A percentile compares a stretch with the other conserved stretches of the same genome.
Conservation (phyloP, 2,113 vertebrate species). For the Bothrops jararaca region DNA sequence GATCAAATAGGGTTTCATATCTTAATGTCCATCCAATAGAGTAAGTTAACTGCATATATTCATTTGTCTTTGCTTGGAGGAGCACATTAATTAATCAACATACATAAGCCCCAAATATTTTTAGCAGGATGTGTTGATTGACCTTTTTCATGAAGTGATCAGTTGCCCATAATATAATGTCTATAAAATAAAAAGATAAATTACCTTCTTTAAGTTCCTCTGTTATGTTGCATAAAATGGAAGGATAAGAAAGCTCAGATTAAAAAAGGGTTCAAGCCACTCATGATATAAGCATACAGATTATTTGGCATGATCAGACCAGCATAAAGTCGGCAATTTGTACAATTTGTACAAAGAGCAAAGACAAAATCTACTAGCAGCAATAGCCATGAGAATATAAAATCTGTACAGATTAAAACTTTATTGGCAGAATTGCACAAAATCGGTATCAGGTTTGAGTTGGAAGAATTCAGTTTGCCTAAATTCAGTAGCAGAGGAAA, state of each 20-base stretch:
- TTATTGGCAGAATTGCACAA: background rate
- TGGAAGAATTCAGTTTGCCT: background rate
- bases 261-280: slow-evolving; percentile 32
- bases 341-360: background rate
- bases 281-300: background rate
- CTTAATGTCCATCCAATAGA: background rate
- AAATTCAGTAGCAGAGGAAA: background rate
- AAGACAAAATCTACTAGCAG: background rate
- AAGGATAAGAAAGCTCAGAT: slow-evolving; percentile 43
- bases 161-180: background rate
- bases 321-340: background rate
- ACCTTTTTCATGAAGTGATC: background rate
- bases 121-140: background rate
- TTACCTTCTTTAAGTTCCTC: slow-evolving; percentile 93
- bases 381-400: background rate
- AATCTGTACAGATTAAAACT: background rate
- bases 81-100: background rate
- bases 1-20: background rate
- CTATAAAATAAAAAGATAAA: slow-evolving; percentile 15
- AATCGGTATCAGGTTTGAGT: background rate
- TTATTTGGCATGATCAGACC: background rate
- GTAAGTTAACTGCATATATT: background rate
- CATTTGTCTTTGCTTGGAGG: background rate
- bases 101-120: background rate
- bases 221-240: slow-evolving; percentile 59